Evolutionary conservation across 2,797 vertebrate genomes (phyloP).

Genomic region (Chrysocyon brachyurus): DNA sequence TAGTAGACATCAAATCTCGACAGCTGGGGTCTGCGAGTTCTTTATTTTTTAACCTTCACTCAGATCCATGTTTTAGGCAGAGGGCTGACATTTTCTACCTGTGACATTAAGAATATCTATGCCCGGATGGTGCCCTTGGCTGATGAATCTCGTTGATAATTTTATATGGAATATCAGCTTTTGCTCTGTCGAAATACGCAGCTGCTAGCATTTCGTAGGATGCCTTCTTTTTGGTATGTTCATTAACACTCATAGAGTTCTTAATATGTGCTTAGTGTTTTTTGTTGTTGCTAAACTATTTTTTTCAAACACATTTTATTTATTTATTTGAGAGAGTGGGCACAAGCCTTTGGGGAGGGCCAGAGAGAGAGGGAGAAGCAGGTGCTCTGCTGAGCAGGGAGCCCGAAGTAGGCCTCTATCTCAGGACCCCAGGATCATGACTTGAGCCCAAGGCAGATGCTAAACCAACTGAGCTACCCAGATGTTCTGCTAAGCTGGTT

Average conservation of each 20-base stretch:
- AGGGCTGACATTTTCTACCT: conserved; percentile 35
- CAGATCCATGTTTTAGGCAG: conserved; percentile 41
- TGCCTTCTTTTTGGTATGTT: not conserved
- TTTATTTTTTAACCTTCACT: conserved; percentile 65
- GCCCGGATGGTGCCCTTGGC: not conserved
- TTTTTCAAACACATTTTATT: not conserved
- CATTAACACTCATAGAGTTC: not conserved
- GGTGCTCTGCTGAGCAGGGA: no score
- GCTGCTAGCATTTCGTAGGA: not conserved
- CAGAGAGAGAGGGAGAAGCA: no score
- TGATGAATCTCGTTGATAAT: conserved; percentile 51
- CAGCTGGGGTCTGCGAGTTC: conserved; percentile 39
- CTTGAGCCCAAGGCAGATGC: no score
- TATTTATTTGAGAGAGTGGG: not conserved
- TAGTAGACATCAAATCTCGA: conserved; percentile 24
- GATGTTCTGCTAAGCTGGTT: not conserved
- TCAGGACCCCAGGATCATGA: no score
- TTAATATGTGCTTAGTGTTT: not conserved
- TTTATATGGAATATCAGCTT: not conserved
- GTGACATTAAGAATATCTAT: conserved; percentile 49
- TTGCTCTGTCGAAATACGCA: not conserved
- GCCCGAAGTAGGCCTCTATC: no score
- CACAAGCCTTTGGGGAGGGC: no score
- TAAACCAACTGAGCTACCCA: not conserved
- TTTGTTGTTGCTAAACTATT: not conserved